Evolutionary conservation across 92 coral and sea anemone genomes (phyloP), one percentile per base, ranked within the genome.

Genomic region (Palythoa grandiflora): DNA sequence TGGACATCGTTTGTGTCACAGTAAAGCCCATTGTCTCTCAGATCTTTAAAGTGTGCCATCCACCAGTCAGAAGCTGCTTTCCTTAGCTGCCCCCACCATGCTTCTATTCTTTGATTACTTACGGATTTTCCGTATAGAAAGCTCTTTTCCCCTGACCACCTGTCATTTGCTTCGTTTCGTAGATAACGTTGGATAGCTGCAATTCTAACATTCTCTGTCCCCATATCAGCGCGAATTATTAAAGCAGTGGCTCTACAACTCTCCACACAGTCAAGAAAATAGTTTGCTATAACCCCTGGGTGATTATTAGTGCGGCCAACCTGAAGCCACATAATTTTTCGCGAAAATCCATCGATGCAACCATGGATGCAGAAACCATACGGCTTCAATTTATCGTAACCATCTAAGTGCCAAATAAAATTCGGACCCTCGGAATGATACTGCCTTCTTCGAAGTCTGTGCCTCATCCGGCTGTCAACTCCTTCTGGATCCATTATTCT

Each of bases 41-140:
- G 40, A 77, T 90, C 89, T 86, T 85, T 85, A 85, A 90, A 90
- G 79, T 90, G 89, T 84, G 89, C 74, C 54, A 90, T 85, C 92
- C 89, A 90, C 89, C 92, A 90, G 73, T 90, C 85, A 85, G 89
- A 71, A 65, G 89, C 81, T 51, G 83, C 87, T 77, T 79, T 79
- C 73, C 87, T 84, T 84, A 85, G 89, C 79, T 90, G 87, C 75
- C 89, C 89, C 92, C 92, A 89, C 92, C 92, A 84, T 84, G 92
- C 92, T 61, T 89, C 92, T 85, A 89, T 89, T 71, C 89, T 80
- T 87, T 90, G 89, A 79, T 85, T 90, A 38, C 83, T 39, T 19
- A 86, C 89, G 71, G 89, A 89, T 78, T 74, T 78, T 51, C 89
- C 92, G 60, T 71, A 84, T 55, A 89, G 85, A 55, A 89, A 89